phyloP scores from a whole-genome alignment of 2,888 invertebrate species.

The Rhorus exstirpatorius region DNA sequence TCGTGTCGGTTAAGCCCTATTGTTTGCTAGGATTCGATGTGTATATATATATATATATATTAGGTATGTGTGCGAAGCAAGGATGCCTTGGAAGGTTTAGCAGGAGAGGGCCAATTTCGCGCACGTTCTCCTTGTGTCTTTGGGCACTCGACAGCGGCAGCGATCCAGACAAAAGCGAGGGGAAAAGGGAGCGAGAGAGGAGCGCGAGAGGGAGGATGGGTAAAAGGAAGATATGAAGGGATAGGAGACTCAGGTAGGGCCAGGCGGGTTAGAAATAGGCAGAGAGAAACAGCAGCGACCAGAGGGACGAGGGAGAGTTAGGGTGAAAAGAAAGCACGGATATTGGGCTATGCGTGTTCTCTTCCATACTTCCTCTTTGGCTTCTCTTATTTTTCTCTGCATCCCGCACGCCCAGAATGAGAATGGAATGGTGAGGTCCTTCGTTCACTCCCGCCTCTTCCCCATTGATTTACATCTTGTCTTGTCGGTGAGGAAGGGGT shows the following conservation, averaged over 20 bases:
- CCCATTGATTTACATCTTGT: constrained; percentile 85
- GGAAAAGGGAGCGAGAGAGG: constrained; percentile 60
- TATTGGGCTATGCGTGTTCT: constrained; percentile 45
- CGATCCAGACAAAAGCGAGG: constrained; percentile 77
- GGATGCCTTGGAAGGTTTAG: constrained; percentile 53
- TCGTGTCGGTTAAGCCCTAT: constrained; percentile 15
- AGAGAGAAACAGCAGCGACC: constrained; percentile 40
- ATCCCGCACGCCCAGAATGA: constrained; percentile 59
- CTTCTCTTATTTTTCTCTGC: constrained; percentile 48
- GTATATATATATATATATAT: constrained; percentile 23
- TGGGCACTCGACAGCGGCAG: constrained; percentile 72
- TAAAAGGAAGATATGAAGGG: constrained; percentile 69
- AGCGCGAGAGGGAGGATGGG: constrained; percentile 49
- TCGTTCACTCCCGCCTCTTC: constrained; percentile 78
- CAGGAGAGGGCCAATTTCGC: constrained; percentile 77
- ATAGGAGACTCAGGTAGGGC: constrained; percentile 53
- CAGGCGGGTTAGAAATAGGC: constrained; percentile 54
- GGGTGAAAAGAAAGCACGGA: constrained; percentile 70
- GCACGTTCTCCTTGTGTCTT: constrained; percentile 73
- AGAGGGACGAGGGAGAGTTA: constrained; percentile 64
- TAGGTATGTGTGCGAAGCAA: constrained; percentile 8
- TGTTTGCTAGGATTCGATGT: constrained; percentile 4
- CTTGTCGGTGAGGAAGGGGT: constrained; percentile 74
- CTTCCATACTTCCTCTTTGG: constrained; percentile 46
- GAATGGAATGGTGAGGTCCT: constrained; percentile 75